Evolutionary conservation across 2,888 invertebrate genomes (phyloP).

Genomic region (Phalera bucephala): DNA sequence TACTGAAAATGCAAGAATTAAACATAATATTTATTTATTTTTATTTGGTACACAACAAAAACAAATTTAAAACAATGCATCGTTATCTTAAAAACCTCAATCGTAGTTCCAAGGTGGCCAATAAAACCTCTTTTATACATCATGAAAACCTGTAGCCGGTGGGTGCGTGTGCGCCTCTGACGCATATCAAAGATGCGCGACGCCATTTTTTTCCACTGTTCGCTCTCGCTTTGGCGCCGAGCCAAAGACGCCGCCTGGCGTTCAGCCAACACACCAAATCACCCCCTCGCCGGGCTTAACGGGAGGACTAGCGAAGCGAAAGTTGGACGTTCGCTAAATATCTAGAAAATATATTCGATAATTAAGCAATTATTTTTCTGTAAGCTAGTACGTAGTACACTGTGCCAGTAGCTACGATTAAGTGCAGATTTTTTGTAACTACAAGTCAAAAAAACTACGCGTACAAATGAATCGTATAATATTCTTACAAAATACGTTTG

Average conservation of each 20-base stretch:
- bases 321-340: slow-evolving; percentile 21
- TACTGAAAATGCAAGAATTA: no score
- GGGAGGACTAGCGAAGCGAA: slow-evolving; percentile 32
- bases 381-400: no score
- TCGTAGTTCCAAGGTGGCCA: slow-evolving; percentile 17
- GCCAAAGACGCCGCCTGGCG: slow-evolving; percentile 78
- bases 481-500: no score
- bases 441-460: no score
- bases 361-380: no score
- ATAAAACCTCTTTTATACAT: slow-evolving; percentile 41
- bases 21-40: no score
- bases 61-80: no score
- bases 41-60: no score
- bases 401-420: no score
- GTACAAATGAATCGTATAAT: no score
- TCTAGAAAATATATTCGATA: neutral
- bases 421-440: no score
- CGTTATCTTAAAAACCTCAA: no score
- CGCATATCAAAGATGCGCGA: slow-evolving; percentile 81
- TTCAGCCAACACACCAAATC: slow-evolving; percentile 64
- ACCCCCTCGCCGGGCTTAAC: slow-evolving; percentile 54
- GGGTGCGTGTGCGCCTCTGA: slow-evolving; percentile 69
- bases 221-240: slow-evolving; percentile 64
- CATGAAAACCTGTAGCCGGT: slow-evolving; percentile 39
- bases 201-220: slow-evolving; percentile 73